These are phyloP conservation scores for Mastomys natalensis DNA, from an alignment of 2,113 vertebrate genomes.

Conservation along the genomic window DNA sequence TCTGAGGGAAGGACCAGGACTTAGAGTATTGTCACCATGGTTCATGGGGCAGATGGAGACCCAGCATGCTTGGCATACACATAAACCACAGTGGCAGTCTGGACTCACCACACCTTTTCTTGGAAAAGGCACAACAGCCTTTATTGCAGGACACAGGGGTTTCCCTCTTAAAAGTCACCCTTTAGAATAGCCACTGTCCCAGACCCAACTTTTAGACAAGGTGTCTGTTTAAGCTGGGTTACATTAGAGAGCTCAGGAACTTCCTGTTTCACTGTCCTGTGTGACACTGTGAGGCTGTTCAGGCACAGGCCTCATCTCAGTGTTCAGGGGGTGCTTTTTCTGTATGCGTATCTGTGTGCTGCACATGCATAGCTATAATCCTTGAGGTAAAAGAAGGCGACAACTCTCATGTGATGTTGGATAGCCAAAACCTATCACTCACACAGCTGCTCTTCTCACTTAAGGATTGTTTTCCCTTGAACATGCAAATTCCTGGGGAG, in stretches of 20 bases:
- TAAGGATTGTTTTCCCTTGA: conserved; percentile 18
- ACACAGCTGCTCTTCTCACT: neutral
- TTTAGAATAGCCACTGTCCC: neutral
- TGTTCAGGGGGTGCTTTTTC: neutral
- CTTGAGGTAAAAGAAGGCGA: neutral
- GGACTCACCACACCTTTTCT: neutral
- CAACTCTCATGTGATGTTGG: neutral
- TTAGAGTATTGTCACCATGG: neutral
- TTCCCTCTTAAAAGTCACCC: neutral
- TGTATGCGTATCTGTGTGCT: neutral
- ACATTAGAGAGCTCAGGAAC: neutral
- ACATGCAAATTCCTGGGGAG: conserved; percentile 9
- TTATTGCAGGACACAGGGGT: neutral
- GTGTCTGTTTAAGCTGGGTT: neutral
- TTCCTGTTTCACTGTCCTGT: neutral
- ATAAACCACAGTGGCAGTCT: neutral
- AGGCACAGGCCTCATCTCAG: neutral
- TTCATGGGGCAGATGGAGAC: neutral
- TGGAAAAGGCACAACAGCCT: neutral
- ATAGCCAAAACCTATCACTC: neutral
- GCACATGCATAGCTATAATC: neutral
- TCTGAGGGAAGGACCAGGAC: neutral
- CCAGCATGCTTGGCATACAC: neutral
- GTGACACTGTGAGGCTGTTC: neutral
- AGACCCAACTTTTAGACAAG: neutral